These are phyloP conservation scores for Drosophila mulleri DNA, from an alignment of 2,888 invertebrate genomes.

Conservation along the genomic window DNA sequence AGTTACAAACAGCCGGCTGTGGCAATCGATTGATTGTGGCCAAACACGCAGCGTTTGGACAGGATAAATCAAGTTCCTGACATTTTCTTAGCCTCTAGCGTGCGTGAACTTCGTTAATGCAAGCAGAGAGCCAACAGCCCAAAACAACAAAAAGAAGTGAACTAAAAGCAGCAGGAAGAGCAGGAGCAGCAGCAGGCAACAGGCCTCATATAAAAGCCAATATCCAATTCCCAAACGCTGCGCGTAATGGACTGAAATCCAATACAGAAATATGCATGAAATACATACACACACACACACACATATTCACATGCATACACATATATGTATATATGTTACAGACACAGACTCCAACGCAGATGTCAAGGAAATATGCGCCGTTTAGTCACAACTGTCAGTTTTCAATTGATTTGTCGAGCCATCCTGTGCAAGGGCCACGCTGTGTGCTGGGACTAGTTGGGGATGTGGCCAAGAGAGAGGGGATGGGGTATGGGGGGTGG, in stretches of 20 bases:
- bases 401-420: constrained; percentile 78
- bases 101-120: constrained; percentile 80
- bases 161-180: constrained; percentile 15
- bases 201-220: constrained; percentile 72
- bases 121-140: constrained; percentile 38
- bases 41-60: constrained; percentile 79
- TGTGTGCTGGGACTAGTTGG: constrained; percentile 1
- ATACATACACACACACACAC: constrained; percentile 41
- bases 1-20: constrained; percentile 76
- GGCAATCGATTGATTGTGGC: constrained; percentile 80
- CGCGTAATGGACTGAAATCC: constrained; percentile 79
- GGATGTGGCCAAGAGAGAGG: neutral
- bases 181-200: constrained; percentile 29
- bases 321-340: constrained; percentile 1
- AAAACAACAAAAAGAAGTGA: constrained; percentile 21
- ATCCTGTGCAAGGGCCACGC: constrained; percentile 31
- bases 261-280: constrained; percentile 82
- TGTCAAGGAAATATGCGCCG: constrained; percentile 80
- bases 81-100: constrained; percentile 71
- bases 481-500: neutral
- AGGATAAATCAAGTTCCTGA: constrained; percentile 79
- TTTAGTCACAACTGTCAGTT: constrained; percentile 80
- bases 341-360: constrained; percentile 67
- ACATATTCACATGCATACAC: constrained; percentile 12
- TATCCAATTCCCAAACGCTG: constrained; percentile 76